Conservation (phyloP, 2,113 vertebrate species). For the Polyodon spathula region DNA sequence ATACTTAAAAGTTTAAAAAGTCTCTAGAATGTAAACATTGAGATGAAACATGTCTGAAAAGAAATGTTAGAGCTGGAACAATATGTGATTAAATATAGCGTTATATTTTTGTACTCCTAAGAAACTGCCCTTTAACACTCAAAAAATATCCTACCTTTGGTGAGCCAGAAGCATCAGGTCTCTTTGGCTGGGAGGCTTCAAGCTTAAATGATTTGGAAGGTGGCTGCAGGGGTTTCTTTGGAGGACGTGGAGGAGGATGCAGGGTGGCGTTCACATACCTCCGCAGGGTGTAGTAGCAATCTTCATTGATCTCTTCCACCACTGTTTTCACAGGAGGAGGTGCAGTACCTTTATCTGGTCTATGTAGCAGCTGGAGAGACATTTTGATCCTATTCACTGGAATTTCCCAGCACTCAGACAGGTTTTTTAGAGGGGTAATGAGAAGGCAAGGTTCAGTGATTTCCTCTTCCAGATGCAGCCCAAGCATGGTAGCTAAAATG, state of each 20-base stretch:
- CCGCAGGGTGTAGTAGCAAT: slow-evolving; percentile 66
- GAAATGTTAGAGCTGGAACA: no score
- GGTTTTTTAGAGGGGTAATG: slow-evolving; percentile 47
- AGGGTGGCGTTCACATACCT: slow-evolving; percentile 56
- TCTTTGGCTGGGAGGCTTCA: slow-evolving; percentile 13
- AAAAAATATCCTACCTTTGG: slow-evolving; percentile 28
- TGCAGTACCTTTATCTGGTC: slow-evolving; percentile 13
- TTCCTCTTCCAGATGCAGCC: slow-evolving; percentile 65
- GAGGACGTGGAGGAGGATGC: slow-evolving; percentile 67
- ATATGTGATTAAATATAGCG: not conserved
- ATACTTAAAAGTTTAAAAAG: no score
- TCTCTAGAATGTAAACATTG: no score
- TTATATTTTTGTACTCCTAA: no score
- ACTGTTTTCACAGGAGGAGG: slow-evolving; percentile 27
- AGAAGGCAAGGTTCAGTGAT: slow-evolving; percentile 70
- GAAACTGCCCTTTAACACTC: not conserved
- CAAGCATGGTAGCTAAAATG: slow-evolving; percentile 53
- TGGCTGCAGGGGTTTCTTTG: slow-evolving; percentile 53
- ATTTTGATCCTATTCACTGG: slow-evolving; percentile 52
- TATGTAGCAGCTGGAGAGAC: slow-evolving; percentile 47
- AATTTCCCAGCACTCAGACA: slow-evolving; percentile 60
- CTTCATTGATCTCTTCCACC: slow-evolving; percentile 64
- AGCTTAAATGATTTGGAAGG: slow-evolving; percentile 10
- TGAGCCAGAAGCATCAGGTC: not conserved
- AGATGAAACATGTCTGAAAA: no score